Percentiles rank a stretch among this genome's conserved stretches.
These are phyloP conservation scores for Dermolepida albohirtum DNA, from an alignment of 2,888 invertebrate species.

Conservation along the genomic window DNA sequence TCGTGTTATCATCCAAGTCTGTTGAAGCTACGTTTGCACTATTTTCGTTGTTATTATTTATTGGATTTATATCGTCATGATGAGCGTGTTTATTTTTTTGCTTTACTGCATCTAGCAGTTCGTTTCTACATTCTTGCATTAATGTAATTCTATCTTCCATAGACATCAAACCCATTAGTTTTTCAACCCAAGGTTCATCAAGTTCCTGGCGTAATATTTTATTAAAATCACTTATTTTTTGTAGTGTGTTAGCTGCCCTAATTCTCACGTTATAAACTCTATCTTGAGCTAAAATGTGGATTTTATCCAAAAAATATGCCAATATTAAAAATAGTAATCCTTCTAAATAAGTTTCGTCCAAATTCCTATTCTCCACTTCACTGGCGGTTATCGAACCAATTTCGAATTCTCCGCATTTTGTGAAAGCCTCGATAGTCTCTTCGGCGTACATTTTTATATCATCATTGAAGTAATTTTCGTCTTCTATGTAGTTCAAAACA, in stretches of 20 bases:
- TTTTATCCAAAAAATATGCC: slow-evolving; percentile 54
- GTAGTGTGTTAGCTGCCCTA: slow-evolving; percentile 54
- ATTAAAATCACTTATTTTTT: slow-evolving; percentile 53
- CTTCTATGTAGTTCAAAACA: slow-evolving; percentile 47
- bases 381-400: slow-evolving; percentile 40
- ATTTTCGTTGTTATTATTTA: too few relatives aligned
- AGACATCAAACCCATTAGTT: slow-evolving; percentile 10
- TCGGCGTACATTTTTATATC: slow-evolving; percentile 57
- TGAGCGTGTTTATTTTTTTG: slow-evolving; percentile 21
- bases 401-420: slow-evolving; percentile 45
- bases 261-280: slow-evolving; percentile 57
- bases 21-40: too few relatives aligned
- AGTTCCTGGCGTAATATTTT: slow-evolving; percentile 51
- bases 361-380: slow-evolving; percentile 45
- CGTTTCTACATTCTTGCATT: slow-evolving; percentile 23
- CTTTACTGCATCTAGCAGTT: slow-evolving; percentile 28
- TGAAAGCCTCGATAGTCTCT: slow-evolving; percentile 56
- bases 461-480: slow-evolving; percentile 51
- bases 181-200: slow-evolving; percentile 52
- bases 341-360: slow-evolving; percentile 54
- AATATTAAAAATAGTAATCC: slow-evolving; percentile 55
- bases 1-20: too few relatives aligned
- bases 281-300: slow-evolving; percentile 55
- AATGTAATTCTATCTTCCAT: slow-evolving; percentile 26
- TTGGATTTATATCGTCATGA: slow-evolving; percentile 4